These are phyloP conservation scores for Engraulis encrasicolus DNA, from an alignment of 2,113 vertebrate genomes.

Conservation along the genomic window DNA sequence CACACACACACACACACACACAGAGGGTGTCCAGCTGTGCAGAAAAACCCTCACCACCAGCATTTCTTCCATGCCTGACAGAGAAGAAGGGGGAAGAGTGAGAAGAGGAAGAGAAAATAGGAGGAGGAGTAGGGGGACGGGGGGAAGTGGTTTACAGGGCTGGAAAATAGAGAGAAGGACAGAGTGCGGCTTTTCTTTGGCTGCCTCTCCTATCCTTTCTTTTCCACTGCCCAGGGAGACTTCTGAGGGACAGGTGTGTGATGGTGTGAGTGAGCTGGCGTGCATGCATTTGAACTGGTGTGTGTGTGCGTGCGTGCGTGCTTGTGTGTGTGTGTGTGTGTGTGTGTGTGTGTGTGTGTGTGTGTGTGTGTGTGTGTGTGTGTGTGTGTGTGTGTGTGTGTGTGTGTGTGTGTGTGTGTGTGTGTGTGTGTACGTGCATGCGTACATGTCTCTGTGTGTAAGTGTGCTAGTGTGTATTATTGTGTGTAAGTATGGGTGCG, in stretches of 20 bases:
- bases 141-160: not conserved
- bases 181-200: not conserved
- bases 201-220: no score
- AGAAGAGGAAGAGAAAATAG: not conserved
- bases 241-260: not conserved
- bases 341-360: no score
- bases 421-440: not conserved
- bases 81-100: not conserved
- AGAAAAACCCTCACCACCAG: not conserved
- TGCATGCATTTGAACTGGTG: no score
- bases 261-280: no score
- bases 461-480: no score
- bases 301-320: no score
- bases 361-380: not conserved
- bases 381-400: not conserved
- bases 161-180: not conserved
- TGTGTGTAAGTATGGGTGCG: no score
- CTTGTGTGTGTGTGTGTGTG: no score
- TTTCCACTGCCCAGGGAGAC: slow-evolving; percentile 8
- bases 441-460: not conserved
- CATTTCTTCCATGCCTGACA: not conserved
- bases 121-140: not conserved
- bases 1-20: slow-evolving; percentile 4
- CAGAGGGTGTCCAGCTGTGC: not conserved
- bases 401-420: not conserved